Conservation (phyloP, 1,140 invertebrate genomes). For the Lordiphosa mommai region DNA sequence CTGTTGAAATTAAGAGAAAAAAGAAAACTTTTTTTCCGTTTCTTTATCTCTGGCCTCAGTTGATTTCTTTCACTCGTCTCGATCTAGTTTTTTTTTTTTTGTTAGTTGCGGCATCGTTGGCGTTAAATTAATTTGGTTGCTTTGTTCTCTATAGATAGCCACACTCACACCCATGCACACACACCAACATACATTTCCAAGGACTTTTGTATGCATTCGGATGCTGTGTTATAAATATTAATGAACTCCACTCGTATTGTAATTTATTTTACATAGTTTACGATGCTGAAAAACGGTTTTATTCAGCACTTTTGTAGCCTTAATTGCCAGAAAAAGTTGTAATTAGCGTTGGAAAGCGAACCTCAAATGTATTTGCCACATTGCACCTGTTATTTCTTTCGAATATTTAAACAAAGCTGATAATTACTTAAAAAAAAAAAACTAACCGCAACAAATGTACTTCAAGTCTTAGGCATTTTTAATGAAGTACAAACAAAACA, state of each 20-base stretch:
- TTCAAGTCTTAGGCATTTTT: constrained; percentile 42
- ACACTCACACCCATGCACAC: background rate
- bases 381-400: constrained; percentile 2
- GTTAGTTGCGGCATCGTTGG: constrained; percentile 36
- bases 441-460: background rate
- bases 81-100: constrained; percentile 19
- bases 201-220: constrained; percentile 21
- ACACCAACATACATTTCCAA: constrained; percentile 1
- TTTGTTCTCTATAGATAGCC: constrained; percentile 44
- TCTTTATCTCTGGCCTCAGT: constrained; percentile 54
- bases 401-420: background rate
- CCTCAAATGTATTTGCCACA: constrained; percentile 7
- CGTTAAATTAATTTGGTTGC: constrained; percentile 66
- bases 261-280: constrained; percentile 51
- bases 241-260: constrained; percentile 41
- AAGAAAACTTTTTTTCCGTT: constrained; percentile 38
- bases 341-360: constrained; percentile 27
- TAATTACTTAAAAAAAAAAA: background rate
- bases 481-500: constrained; percentile 46
- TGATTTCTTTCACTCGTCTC: constrained; percentile 43
- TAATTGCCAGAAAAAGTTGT: constrained; percentile 31
- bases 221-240: constrained; percentile 60
- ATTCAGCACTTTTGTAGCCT: constrained; percentile 10
- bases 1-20: constrained; percentile 50
- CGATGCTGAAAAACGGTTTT: background rate